Evolutionary conservation across 2,113 vertebrate species (phyloP).

Genomic region (Haemorhous mexicanus): DNA sequence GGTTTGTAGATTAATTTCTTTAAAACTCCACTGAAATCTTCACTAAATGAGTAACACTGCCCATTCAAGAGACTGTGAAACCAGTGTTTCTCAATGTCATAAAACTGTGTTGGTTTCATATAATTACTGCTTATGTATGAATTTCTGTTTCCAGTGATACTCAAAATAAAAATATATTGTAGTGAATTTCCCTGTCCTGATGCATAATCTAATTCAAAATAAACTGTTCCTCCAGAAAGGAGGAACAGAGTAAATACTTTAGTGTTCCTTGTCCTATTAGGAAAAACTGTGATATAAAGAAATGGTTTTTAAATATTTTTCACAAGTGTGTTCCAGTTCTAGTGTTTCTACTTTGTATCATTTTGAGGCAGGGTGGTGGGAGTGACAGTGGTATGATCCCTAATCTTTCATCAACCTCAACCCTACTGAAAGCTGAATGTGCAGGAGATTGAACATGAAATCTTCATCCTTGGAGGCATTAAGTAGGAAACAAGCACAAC

Average conservation of each 20-base stretch:
- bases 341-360: not conserved
- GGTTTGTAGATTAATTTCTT: not conserved
- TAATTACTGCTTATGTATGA: not conserved
- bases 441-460: not conserved
- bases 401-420: not conserved
- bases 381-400: not conserved
- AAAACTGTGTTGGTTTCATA: not conserved
- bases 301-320: not conserved
- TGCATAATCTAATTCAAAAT: not conserved
- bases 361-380: not conserved
- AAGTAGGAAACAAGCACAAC: not conserved
- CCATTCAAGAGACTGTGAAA: not conserved
- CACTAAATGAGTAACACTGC: not conserved
- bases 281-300: not conserved
- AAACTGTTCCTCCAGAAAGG: not conserved
- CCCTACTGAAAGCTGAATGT: not conserved
- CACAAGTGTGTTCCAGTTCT: not conserved
- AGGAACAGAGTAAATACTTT: not conserved
- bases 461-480: not conserved
- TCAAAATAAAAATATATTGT: not conserved
- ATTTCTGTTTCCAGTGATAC: not conserved
- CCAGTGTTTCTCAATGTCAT: not conserved
- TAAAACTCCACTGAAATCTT: not conserved
- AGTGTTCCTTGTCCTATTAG: not conserved
- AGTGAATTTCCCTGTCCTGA: not conserved